Evolutionary conservation across 1,140 invertebrate genomes (phyloP).

Genomic region (Sipha flava): DNA sequence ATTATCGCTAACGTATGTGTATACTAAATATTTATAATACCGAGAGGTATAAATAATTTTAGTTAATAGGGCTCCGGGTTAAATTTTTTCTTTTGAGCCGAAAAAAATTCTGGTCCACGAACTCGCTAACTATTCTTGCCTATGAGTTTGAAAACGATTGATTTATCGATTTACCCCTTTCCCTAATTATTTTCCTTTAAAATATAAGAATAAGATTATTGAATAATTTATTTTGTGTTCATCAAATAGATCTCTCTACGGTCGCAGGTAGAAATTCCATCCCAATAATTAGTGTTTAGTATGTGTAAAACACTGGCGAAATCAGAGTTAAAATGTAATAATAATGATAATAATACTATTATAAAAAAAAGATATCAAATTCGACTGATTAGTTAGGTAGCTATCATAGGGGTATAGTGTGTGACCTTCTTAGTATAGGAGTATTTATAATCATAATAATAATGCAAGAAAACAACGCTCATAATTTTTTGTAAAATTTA

Average conservation of each 20-base stretch:
- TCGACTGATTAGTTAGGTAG: constrained; percentile 28
- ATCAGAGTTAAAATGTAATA: constrained; percentile 13
- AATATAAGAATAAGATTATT: not conserved
- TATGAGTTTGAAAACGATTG: not conserved
- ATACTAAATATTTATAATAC: not conserved
- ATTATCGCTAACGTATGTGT: not conserved
- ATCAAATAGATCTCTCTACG: constrained; percentile 25
- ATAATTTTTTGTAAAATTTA: not conserved
- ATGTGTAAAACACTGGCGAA: not conserved
- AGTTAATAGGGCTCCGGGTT: not conserved
- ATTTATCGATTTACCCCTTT: not conserved
- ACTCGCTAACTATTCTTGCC: constrained; percentile 7
- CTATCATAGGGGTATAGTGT: constrained; percentile 22
- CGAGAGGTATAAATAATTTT: not conserved
- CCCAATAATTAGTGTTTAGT: constrained; percentile 8
- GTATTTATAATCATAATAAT: not conserved
- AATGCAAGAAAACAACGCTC: not conserved
- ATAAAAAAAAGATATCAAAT: constrained; percentile 19
- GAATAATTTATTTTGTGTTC: constrained; percentile 13
- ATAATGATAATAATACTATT: not conserved
- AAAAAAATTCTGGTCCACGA: not conserved
- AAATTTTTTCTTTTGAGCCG: not conserved
- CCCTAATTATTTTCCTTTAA: not conserved
- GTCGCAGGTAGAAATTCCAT: constrained; percentile 5
- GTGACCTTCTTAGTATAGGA: constrained; percentile 9